Conservation (phyloP, 92 coral and sea anemone genomes). For the Porites divaricata region DNA sequence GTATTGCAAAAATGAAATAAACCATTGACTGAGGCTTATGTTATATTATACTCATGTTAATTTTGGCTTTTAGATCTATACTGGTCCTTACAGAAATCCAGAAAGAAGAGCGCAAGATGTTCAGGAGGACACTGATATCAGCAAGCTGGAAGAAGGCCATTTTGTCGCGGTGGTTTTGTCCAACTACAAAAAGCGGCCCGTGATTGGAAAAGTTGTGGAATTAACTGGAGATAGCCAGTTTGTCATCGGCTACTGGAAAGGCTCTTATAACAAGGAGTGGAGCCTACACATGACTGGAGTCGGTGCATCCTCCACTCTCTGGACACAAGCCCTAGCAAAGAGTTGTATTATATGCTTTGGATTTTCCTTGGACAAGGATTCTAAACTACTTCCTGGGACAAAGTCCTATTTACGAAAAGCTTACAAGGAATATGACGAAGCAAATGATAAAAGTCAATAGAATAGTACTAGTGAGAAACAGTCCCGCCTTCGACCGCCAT, state of each 20-base stretch:
- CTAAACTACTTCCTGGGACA: constrained; percentile 23
- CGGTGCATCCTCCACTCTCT: neutral
- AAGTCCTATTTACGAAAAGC: constrained; percentile 9
- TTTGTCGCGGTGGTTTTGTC: too few species aligned
- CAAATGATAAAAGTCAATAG: too few species aligned
- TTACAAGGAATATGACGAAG: constrained; percentile 25
- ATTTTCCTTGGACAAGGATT: constrained; percentile 8
- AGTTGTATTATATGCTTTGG: constrained; percentile 19
- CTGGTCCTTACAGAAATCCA: constrained; percentile 39
- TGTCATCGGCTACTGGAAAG: constrained; percentile 38
- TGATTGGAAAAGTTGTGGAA: constrained; percentile 16
- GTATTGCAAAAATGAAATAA: too few species aligned
- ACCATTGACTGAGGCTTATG: too few species aligned
- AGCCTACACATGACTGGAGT: neutral
- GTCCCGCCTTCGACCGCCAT: too few species aligned
- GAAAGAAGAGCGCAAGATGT: constrained; percentile 22
- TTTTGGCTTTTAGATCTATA: constrained; percentile 9
- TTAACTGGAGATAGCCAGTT: constrained; percentile 2
- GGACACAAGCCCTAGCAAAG: constrained; percentile 24
- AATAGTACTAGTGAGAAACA: neutral
- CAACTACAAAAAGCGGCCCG: too few species aligned
- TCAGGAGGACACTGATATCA: neutral
- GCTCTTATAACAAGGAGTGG: constrained; percentile 42
- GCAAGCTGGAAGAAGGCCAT: neutral
- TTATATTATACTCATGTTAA: too few species aligned